Base-by-base conservation (phyloP, 2,113 vertebrate genomes). In the Alethe castanea region DNA sequence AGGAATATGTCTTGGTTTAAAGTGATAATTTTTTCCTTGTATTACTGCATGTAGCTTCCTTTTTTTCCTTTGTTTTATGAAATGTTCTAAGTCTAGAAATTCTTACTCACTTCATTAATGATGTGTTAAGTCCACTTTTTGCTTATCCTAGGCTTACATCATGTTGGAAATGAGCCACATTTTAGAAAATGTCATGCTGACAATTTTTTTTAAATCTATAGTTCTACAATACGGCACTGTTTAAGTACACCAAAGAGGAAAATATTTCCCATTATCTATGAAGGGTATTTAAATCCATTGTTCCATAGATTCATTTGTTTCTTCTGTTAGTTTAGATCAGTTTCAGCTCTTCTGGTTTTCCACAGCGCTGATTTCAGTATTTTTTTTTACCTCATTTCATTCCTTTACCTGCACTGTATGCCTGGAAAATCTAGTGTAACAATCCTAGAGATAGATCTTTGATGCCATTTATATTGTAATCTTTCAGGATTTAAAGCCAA, bases 1-100 rank as follows among this genome's bases (percentile, higher is more conserved):
- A 91, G 73, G 38, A 36, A 38, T 72, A 67, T 62, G 22, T 92
- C 86, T 95, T 53, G 5, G 31, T 81, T 93, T 76, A 76, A 86
- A 72, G 26, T 89, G 52, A 80, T 60, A 33, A 22, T 24, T 59
- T 70, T 93, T 94, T 70, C 64, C 59, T 62, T 50, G 42, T 77
- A 60, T 89, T 74, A 59, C 64, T 88, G 29, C 45, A 42, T 35
- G 57, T 40, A 38, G 28, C 88, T 92, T 76, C 48, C 38, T 33
- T 23, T 87, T 93, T 86, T 92, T 71, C n/a, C 57, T 84, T 94
- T 96, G 45, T 85, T 86, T 86, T 90, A 78, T 64, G 38, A 82
- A 88, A 92, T 76, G 42, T 95, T 44, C 50, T 44, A 92, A 83
- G 81, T 82, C 84, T 52, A 14, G 40, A 85, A 44, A 50, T 76